These are phyloP conservation scores for Alviniconcha strummeri DNA, from an alignment of 2,888 invertebrate genomes.

Conservation along the genomic window DNA sequence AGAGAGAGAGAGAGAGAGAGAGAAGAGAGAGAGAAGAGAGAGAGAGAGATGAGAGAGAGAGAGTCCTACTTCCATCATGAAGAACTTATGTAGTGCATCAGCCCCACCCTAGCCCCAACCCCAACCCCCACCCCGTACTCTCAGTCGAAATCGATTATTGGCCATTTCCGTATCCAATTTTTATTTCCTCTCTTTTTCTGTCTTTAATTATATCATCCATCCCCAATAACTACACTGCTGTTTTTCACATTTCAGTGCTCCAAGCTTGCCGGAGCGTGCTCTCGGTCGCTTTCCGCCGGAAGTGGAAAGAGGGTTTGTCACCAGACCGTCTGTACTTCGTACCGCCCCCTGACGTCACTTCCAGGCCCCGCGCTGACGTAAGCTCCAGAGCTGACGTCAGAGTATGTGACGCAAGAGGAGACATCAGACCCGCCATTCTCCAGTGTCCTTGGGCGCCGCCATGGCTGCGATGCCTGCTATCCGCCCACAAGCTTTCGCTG, in stretches of 20 bases:
- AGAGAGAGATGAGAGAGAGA: too few relatives aligned
- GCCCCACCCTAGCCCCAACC: too few relatives aligned
- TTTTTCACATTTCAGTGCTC: background rate
- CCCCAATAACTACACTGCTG: background rate
- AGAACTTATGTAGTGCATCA: too few relatives aligned
- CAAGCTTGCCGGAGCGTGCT: constrained; percentile 10
- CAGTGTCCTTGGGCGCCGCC: constrained; percentile 44
- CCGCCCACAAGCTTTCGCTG: constrained; percentile 40
- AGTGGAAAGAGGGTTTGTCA: constrained; percentile 7
- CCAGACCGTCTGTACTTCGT: constrained; percentile 6
- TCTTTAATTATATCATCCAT: too few relatives aligned
- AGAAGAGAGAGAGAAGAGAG: too few relatives aligned
- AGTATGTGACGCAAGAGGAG: constrained; percentile 16
- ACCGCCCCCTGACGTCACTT: constrained; percentile 8
- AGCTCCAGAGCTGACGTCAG: constrained; percentile 24
- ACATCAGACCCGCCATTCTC: constrained; percentile 39
- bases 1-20: too few relatives aligned
- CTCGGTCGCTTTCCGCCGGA: constrained; percentile 16
- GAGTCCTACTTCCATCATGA: too few relatives aligned
- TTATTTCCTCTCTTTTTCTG: too few relatives aligned
- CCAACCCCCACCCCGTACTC: too few relatives aligned
- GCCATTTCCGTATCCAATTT: too few relatives aligned
- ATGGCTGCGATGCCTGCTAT: constrained; percentile 39
- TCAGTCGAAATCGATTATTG: too few relatives aligned
- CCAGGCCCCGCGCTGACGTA: constrained; percentile 27